Evolutionary conservation across 1,140 invertebrate genomes (phyloP), one percentile per base, ranked within the genome.

Genomic region (Monochamus saltuarius): DNA sequence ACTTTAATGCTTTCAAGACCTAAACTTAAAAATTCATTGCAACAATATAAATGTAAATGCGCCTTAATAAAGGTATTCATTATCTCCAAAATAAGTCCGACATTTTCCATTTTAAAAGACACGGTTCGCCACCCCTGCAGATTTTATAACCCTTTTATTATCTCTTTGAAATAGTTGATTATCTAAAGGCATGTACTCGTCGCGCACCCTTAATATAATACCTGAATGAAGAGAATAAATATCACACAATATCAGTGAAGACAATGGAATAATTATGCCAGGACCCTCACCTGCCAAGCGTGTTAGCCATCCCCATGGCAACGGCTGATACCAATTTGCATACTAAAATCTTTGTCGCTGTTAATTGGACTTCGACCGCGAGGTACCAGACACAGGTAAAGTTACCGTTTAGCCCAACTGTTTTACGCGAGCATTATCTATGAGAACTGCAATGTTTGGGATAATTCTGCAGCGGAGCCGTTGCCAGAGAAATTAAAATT

Each of bases 331-430:
- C 61, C 70, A 74, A 74, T 74, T 74, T 74, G 69, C 72, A 74
- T 74, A 71, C 65, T 74, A 70, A 74, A 74, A 71, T 71, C 72
- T 72, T 72, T 71, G 72, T 67, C 69, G 54, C 60, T 66, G 67
- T 67, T 74, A 74, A 74, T 74, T 74, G 72, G 59, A 70, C 61
- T 65, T 67, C 46, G 62, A 60, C 65, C 58, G 50, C 55, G 49
- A 58, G 50, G 46, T 29, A 53, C 17, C 35, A 14, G 35, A 13
- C 35, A 13, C 46, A 61, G 56, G 56, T 58, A 16, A 50, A 51
- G 54, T 45, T 56, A 45, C 40, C 38, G 35, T 55, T 55, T 39
- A 16, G 39, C n/a, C 4, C n/a, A 1, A 11, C 4, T 42, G 39
- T 16, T 42, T 42, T 13, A 42, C n/a, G 39, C 22, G 22, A 6